These are phyloP conservation scores for Paratilapia polleni DNA, from an alignment of 2,113 vertebrate genomes.

Conservation along the genomic window DNA sequence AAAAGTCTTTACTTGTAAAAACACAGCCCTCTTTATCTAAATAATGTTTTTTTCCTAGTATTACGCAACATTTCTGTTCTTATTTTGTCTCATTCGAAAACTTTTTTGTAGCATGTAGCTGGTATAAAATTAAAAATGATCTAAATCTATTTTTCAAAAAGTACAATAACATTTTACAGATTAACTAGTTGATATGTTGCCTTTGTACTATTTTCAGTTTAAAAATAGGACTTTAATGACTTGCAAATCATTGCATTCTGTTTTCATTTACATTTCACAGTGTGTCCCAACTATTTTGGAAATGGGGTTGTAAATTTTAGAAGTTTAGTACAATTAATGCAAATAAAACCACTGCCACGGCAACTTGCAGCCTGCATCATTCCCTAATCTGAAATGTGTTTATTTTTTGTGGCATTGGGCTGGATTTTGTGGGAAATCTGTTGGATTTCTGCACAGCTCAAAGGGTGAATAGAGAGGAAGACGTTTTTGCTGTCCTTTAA, in stretches of 20 bases:
- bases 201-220: neutral
- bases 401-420: constrained; percentile 15
- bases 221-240: constrained; percentile 8
- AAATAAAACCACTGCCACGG: constrained; percentile 23
- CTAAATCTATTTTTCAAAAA: neutral
- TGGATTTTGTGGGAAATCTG: constrained; percentile 41
- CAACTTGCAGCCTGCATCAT: neutral
- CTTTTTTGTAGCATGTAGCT: neutral
- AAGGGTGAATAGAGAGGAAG: constrained; percentile 21
- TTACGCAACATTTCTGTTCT: neutral
- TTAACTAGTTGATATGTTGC: neutral
- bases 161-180: neutral
- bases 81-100: neutral
- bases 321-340: constrained; percentile 17
- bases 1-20: neutral
- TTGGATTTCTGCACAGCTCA: constrained; percentile 23
- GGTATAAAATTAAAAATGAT: neutral
- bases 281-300: neutral
- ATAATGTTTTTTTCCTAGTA: neutral
- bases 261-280: neutral
- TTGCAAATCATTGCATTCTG: neutral
- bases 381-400: neutral
- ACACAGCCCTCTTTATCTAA: neutral
- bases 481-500: constrained; percentile 26
- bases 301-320: constrained; percentile 11